These are phyloP conservation scores for Leucoraja ocellata DNA, from an alignment of 2,797 vertebrate species.

Conservation along the genomic window DNA sequence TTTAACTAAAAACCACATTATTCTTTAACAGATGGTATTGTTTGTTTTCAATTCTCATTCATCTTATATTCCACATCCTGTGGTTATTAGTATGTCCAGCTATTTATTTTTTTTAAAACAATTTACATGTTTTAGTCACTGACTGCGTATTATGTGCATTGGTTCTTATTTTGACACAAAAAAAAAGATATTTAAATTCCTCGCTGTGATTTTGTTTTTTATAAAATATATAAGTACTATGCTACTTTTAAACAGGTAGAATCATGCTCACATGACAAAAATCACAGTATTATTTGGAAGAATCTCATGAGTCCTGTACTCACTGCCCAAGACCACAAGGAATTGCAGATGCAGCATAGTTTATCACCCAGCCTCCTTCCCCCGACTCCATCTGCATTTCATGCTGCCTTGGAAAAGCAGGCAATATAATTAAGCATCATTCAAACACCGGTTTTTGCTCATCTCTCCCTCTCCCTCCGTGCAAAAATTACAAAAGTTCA, in stretches of 20 bases:
- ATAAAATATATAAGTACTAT: too few relatives aligned
- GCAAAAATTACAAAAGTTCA: too few relatives aligned
- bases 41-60: neutral
- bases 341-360: too few relatives aligned
- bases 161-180: neutral
- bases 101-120: neutral
- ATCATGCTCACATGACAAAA: too few relatives aligned
- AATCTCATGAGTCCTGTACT: neutral
- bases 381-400: too few relatives aligned
- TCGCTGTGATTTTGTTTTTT: neutral
- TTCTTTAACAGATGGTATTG: neutral
- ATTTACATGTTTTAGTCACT: neutral
- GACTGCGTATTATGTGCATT: neutral
- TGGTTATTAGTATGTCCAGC: neutral
- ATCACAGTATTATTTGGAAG: neutral
- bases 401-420: too few relatives aligned
- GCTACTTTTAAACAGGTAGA: neutral
- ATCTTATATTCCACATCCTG: neutral
- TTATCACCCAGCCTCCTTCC: too few relatives aligned
- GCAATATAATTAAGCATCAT: too few relatives aligned
- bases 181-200: too few relatives aligned
- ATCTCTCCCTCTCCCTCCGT: too few relatives aligned
- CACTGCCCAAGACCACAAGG: too few relatives aligned
- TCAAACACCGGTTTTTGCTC: too few relatives aligned
- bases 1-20: neutral